Percentiles rank a stretch among this genome's conserved stretches.
phyloP scores from a whole-genome alignment of 1,140 invertebrate species.

The Pararge aegeria region DNA sequence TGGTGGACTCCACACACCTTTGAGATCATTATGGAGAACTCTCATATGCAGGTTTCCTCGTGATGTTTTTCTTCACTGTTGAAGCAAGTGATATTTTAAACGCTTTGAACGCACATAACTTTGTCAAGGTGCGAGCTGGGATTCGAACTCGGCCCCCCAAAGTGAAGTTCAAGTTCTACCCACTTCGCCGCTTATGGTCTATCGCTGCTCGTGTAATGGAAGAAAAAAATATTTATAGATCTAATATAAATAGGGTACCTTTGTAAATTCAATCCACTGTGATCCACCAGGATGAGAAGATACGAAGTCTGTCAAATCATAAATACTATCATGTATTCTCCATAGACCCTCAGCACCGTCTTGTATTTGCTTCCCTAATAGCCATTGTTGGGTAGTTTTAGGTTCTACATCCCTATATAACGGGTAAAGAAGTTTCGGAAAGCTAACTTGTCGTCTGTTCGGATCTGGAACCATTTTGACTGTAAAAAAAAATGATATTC shows the following conservation, averaged over 20 bases:
- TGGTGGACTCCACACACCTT: too few species aligned
- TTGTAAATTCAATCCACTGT: slow-evolving; percentile 82
- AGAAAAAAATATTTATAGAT: too few species aligned
- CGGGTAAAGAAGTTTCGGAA: slow-evolving; percentile 62
- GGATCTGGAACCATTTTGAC: slow-evolving; percentile 49
- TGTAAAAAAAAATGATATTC: slow-evolving; percentile 6
- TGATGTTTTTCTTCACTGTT: too few species aligned
- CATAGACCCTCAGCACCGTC: slow-evolving; percentile 89
- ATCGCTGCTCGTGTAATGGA: too few species aligned
- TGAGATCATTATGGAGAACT: too few species aligned
- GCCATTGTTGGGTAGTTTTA: slow-evolving; percentile 75
- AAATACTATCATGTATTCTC: slow-evolving; percentile 88
- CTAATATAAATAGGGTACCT: not conserved
- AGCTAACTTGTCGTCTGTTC: slow-evolving; percentile 50
- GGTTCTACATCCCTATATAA: slow-evolving; percentile 55
- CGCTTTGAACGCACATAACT: too few species aligned
- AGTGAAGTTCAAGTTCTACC: too few species aligned
- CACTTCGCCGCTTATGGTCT: too few species aligned
- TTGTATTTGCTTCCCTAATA: slow-evolving; percentile 82
- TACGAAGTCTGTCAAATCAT: slow-evolving; percentile 86
- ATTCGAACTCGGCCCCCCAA: too few species aligned
- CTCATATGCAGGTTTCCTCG: too few species aligned
- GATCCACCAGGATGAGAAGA: slow-evolving; percentile 87
- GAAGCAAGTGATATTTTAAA: too few species aligned
- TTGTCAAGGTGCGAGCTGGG: too few species aligned